Conservation (phyloP, 2,888 invertebrate species). For the Leptogaster cylindrica region DNA sequence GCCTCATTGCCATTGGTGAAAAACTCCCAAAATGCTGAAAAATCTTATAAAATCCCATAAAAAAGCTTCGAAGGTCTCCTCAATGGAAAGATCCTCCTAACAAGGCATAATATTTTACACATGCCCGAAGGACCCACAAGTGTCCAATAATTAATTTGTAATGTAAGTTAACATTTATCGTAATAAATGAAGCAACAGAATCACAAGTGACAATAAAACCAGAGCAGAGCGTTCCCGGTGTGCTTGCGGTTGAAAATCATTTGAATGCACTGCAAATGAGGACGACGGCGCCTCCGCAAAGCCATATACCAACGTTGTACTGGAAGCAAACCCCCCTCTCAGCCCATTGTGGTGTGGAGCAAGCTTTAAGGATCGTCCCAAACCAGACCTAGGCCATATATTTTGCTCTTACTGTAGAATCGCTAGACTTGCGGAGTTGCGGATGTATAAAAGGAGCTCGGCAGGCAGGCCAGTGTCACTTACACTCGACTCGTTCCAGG, state of each 20-base stretch:
- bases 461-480: constrained; percentile 24
- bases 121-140: too few species aligned
- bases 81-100: too few species aligned
- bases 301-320: background rate
- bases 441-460: constrained; percentile 32
- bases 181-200: constrained; percentile 19
- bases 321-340: constrained; percentile 17
- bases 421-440: background rate
- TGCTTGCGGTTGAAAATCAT: constrained; percentile 21
- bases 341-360: background rate
- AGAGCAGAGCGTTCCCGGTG: constrained; percentile 3
- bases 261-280: constrained; percentile 19
- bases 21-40: too few species aligned
- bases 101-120: too few species aligned
- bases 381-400: constrained; percentile 10
- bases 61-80: too few species aligned
- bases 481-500: constrained; percentile 9
- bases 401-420: constrained; percentile 17
- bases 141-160: background rate
- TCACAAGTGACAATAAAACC: constrained; percentile 18
- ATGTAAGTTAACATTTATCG: background rate
- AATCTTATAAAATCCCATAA: too few species aligned
- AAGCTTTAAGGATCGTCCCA: constrained; percentile 20
- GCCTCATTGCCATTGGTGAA: too few species aligned
- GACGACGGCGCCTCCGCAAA: constrained; percentile 15